Evolutionary conservation across 2,797 vertebrate genomes (phyloP), one percentile per base, ranked within the genome.

Genomic region (Loriculus beryllinus): DNA sequence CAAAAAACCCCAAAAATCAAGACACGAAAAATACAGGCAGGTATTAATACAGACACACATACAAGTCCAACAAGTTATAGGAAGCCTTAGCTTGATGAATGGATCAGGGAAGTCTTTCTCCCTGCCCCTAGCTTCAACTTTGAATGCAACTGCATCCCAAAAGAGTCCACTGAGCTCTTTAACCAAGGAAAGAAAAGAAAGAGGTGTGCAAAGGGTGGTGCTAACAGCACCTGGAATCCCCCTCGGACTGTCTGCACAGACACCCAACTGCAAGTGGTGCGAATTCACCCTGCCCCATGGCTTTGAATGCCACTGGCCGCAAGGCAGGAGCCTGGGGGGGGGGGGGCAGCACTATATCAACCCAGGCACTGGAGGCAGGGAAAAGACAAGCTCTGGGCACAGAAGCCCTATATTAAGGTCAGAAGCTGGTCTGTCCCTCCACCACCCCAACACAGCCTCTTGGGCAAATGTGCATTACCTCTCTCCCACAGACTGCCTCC

Each of bases 11-110:
- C 37, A 37, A 22, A 37, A 43, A 42, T 21, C 45, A 21, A 76
- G 60, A 93, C 72, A 93, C 75, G 11, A 93, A 95, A 90, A 95
- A 76, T 64, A 96, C 95, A 95, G 93, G 94, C 92, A 94, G 72
- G 81, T 96, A 96, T 95, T 94, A 92, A 91, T 90, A 93, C 89
- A 96, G 92, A 95, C 94, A 95, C 87, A 2, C 92, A 89, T 90
- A 94, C 91, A 37, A 95, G 91, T 96, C 95, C 95, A 97, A 94
- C 96, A 95, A 95, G 96, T 82, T 86, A 91, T 26, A 96, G 90
- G 94, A 96, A 96, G 93, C 95, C 93, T 96, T 92, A 92, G 79
- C 90, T 57, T 82, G 59, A 67, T 78, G 90, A 91, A 92, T 79
- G 62, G 87, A 94, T 81, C 7, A 16, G 60, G 70, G 79, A 79